Evolutionary conservation across 35 echinoderm and acorn worm genomes (phyloP).

Genomic region (Eucidaris tribuloides): DNA sequence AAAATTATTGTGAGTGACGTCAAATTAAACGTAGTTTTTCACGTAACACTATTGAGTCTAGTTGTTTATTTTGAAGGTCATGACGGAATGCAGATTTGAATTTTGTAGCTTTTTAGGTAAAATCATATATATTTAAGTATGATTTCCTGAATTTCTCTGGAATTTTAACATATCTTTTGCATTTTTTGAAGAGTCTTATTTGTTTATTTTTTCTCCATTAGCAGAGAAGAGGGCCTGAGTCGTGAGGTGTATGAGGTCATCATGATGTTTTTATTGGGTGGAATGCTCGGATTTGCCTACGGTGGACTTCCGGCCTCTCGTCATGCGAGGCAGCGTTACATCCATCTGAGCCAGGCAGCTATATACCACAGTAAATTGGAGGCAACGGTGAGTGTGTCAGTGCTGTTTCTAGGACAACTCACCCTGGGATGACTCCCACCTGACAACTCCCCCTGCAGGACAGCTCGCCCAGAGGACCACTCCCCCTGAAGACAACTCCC

Average conservation of each 20-base stretch:
- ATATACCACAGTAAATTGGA: slow-evolving; percentile 60
- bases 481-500: no score
- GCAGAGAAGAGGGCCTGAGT: slow-evolving; percentile 23
- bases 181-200: neutral
- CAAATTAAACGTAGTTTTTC: no score
- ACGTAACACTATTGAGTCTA: no score
- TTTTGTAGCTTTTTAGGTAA: no score
- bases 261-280: slow-evolving; percentile 53
- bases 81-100: no score
- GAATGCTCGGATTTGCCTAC: slow-evolving; percentile 54
- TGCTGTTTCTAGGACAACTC: no score
- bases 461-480: no score
- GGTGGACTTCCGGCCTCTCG: slow-evolving; percentile 86
- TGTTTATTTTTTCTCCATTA: neutral
- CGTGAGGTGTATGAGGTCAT: slow-evolving; percentile 78
- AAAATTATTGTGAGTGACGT: no score
- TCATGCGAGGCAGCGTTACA: slow-evolving; percentile 68
- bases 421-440: no score
- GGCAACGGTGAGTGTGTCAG: slow-evolving; percentile 74
- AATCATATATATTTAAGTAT: neutral
- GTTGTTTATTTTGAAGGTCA: no score
- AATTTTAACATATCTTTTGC: neutral
- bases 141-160: neutral
- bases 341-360: slow-evolving; percentile 61
- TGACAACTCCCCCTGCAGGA: no score